Base-by-base conservation (phyloP, 2,113 vertebrate species). In the Pseudopodoces humilis region DNA sequence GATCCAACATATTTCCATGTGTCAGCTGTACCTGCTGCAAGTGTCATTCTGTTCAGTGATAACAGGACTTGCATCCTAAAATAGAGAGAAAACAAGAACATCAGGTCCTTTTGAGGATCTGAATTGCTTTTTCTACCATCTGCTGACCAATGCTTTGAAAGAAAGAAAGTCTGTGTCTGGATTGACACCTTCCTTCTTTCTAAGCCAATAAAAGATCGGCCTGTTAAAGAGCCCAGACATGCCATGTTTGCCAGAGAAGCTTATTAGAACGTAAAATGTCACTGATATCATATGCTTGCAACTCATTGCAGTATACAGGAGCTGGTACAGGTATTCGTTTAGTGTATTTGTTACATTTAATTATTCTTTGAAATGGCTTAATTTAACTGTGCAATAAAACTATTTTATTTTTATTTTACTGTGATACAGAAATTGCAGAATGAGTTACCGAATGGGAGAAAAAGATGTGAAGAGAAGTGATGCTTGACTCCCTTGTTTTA, bases 21-120 rank as follows among this genome's bases (percentile, higher is more conserved):
- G 97, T 97, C 96, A 94, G 69, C 86, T 95, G 93, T 95, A 95
- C 97, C 97, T 98, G 97, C 97, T 97, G 96, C 86, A 97, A 96
- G 83, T 97, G 97, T 96, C 96, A 95, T 88, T 96, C 96, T 97
- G 97, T 85, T 97, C 95, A 35, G 80, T 53, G 95, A 85, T 94
- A 95, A 96, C 94, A 91, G 96, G 94, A 94, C 92, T 94, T 62
- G 93, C 72, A 64, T 96, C 96, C 96, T 96, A 95, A 97, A 98
- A 98, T 97, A 96, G 97, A 95, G 90, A 89, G 95, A 94, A 88
- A 96, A 85, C 83, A 90, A 92, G 96, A 96, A 96, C 93, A 87
- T 92, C 43, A 93, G 93, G 94, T 96, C 91, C 96, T 96, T 85
- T 78, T 74, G 85, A 91, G 65, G 92, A 97, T 90, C 94, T 90